phyloP scores from a whole-genome alignment of 1,140 invertebrate genomes.

The Pseudomyrmex pallidus region DNA sequence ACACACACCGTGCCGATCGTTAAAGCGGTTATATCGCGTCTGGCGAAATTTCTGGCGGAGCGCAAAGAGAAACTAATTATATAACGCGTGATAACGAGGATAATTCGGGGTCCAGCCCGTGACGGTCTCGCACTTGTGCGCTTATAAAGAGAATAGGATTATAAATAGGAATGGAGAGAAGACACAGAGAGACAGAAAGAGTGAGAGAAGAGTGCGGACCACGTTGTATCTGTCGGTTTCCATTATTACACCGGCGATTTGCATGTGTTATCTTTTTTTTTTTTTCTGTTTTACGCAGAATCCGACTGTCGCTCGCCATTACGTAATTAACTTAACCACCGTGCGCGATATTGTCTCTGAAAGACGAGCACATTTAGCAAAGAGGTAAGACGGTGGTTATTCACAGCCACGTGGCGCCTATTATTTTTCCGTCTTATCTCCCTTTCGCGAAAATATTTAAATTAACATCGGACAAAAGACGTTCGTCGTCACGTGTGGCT shows the following conservation, averaged over 20 bases:
- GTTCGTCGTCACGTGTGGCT: background rate
- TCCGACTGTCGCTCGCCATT: slow-evolving; percentile 56
- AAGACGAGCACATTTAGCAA: slow-evolving; percentile 28
- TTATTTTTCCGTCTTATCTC: slow-evolving; percentile 64
- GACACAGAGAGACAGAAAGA: slow-evolving; percentile 15
- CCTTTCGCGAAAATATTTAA: slow-evolving; percentile 31
- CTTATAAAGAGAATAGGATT: slow-evolving; percentile 76
- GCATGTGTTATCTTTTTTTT: slow-evolving; percentile 64
- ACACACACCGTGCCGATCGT: background rate
- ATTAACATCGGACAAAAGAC: slow-evolving; percentile 27
- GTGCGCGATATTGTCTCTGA: slow-evolving; percentile 60
- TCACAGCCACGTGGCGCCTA: background rate
- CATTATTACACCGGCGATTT: slow-evolving; percentile 70
- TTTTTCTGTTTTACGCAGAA: slow-evolving; percentile 13
- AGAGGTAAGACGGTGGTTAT: slow-evolving; percentile 15
- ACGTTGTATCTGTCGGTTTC: slow-evolving; percentile 53
- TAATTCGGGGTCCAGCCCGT: slow-evolving; percentile 64
- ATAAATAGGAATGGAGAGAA: slow-evolving; percentile 70
- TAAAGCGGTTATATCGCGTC: slow-evolving; percentile 20
- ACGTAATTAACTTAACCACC: slow-evolving; percentile 66
- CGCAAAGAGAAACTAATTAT: slow-evolving; percentile 67
- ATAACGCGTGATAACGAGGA: slow-evolving; percentile 67
- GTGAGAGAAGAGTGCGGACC: slow-evolving; percentile 1
- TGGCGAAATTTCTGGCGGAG: slow-evolving; percentile 50
- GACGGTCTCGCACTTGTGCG: slow-evolving; percentile 65